Conservation (phyloP, 2,888 invertebrate genomes). For the Trilocha varians region DNA sequence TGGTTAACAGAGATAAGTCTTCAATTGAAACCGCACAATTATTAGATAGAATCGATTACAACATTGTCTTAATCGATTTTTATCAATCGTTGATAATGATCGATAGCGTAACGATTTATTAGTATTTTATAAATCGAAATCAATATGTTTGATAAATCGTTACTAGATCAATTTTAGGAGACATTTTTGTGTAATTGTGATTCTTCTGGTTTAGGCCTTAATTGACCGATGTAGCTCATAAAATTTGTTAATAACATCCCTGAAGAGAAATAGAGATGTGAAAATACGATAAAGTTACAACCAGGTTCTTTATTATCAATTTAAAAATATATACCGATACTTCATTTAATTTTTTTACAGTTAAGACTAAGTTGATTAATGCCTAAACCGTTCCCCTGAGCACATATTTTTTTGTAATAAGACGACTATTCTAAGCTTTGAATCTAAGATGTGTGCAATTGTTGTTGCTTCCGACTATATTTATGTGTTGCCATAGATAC, state of each 20-base stretch:
- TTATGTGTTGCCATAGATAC: background rate
- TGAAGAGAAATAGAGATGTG: too few relatives aligned
- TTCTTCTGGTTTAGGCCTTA: conserved; percentile 60
- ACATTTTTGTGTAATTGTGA: conserved; percentile 50
- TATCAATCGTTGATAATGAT: background rate
- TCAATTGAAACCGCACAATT: background rate
- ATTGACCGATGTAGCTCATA: conserved; percentile 43
- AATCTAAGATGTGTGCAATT: conserved; percentile 59
- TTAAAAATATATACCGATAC: too few relatives aligned
- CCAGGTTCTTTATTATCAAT: too few relatives aligned
- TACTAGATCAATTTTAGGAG: conserved; percentile 21
- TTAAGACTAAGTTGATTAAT: conserved; percentile 56
- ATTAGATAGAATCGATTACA: background rate
- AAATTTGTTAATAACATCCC: too few relatives aligned
- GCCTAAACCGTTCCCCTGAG: conserved; percentile 65
- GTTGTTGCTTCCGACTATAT: conserved; percentile 41
- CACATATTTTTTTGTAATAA: conserved; percentile 37
- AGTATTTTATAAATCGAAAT: background rate
- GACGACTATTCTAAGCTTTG: conserved; percentile 49
- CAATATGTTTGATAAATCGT: too few relatives aligned
- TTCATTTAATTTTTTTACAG: too few relatives aligned
- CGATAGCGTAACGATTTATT: background rate
- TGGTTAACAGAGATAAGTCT: conserved; percentile 10
- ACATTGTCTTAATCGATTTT: background rate
- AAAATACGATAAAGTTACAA: too few relatives aligned